phyloP scores from a whole-genome alignment of 2,888 invertebrate genomes.

The Dendrolimus houi region DNA sequence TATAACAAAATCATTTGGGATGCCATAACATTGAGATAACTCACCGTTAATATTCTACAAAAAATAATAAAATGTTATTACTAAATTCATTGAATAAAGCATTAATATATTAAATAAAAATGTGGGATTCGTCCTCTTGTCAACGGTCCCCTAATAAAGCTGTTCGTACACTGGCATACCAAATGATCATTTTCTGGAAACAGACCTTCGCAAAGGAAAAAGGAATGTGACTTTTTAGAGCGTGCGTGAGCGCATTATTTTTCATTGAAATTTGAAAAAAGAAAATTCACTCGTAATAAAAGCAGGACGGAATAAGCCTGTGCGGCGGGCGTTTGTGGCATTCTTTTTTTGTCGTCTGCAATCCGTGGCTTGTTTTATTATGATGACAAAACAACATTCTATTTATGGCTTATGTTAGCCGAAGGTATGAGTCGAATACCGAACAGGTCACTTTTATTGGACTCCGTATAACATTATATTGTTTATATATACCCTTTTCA shows the following conservation, averaged over 20 bases:
- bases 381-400: slow-evolving; percentile 43
- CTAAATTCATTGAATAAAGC: background rate
- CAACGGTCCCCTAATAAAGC: slow-evolving; percentile 46
- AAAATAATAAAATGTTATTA: background rate
- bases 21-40: no score
- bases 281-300: slow-evolving; percentile 46
- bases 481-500: no score
- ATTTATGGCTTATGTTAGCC: slow-evolving; percentile 30
- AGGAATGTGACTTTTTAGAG: slow-evolving; percentile 54
- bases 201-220: slow-evolving; percentile 43
- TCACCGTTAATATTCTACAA: no score
- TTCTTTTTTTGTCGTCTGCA: slow-evolving; percentile 49
- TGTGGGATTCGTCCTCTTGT: background rate
- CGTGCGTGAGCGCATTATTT: slow-evolving; percentile 52
- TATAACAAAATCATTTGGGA: no score
- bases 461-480: background rate
- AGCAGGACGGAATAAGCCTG: slow-evolving; percentile 36
- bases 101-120: no score
- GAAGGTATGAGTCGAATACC: slow-evolving; percentile 28
- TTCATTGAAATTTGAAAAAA: slow-evolving; percentile 68
- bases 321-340: slow-evolving; percentile 28
- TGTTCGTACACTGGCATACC: slow-evolving; percentile 56
- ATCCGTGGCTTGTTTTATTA: slow-evolving; percentile 47
- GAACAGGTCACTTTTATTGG: slow-evolving; percentile 10
- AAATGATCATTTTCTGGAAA: slow-evolving; percentile 58